Percentiles rank a stretch among this genome's conserved stretches.
Evolutionary conservation across 2,888 invertebrate species (phyloP).

Genomic region (Bhutanitis thaidina): DNA sequence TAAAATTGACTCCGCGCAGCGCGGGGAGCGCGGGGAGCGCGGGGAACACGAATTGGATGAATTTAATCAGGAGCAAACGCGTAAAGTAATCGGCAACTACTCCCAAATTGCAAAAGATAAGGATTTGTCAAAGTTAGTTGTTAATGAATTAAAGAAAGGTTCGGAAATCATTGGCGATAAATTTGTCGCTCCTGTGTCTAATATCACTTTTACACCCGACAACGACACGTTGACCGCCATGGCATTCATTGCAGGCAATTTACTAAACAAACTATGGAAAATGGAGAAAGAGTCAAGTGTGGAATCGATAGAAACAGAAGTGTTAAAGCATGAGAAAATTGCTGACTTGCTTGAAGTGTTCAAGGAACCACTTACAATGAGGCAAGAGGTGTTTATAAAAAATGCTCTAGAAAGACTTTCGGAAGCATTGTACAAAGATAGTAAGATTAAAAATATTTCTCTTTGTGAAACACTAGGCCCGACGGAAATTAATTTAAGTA

Average conservation of each 20-base stretch:
- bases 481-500: conserved; percentile 27
- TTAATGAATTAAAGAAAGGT: conserved; percentile 57
- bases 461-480: conserved; percentile 50
- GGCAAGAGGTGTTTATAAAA: conserved; percentile 62
- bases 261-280: conserved; percentile 67
- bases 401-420: conserved; percentile 59
- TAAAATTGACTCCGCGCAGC: conserved; percentile 55
- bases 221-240: conserved; percentile 68
- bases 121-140: conserved; percentile 59
- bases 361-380: conserved; percentile 60
- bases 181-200: conserved; percentile 50
- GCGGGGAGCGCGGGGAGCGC: no score
- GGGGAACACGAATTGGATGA: conserved; percentile 35
- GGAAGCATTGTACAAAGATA: conserved; percentile 46
- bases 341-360: conserved; percentile 60
- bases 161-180: conserved; percentile 57
- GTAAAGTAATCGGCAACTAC: conserved; percentile 43
- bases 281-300: conserved; percentile 55
- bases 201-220: conserved; percentile 67
- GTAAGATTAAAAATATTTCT: conserved; percentile 45
- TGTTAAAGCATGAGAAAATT: conserved; percentile 60
- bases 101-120: conserved; percentile 49
- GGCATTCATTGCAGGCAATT: conserved; percentile 68
- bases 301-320: conserved; percentile 52
- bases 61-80: conserved; percentile 37